These are phyloP conservation scores for Agonopterix heracliana DNA, from an alignment of 2,888 invertebrate species.

Conservation along the genomic window DNA sequence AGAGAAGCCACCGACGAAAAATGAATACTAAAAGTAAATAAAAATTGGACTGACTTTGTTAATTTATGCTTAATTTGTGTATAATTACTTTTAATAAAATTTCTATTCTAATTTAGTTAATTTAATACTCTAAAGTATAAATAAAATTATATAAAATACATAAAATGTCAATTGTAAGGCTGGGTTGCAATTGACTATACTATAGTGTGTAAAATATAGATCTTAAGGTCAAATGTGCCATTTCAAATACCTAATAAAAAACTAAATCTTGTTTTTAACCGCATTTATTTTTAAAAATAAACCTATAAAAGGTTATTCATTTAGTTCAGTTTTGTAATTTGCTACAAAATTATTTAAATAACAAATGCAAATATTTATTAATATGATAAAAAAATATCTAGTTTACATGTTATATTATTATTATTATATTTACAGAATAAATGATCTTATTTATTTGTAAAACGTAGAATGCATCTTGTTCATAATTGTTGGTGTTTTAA, in stretches of 20 bases:
- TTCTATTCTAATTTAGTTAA: slow-evolving; percentile 23
- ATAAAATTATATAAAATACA: slow-evolving; percentile 21
- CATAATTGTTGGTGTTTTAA: slow-evolving; percentile 33
- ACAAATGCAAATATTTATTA: no score
- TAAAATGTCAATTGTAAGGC: slow-evolving; percentile 62
- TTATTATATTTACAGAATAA: no score
- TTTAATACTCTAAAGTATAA: slow-evolving; percentile 41
- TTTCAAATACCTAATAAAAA: slow-evolving; percentile 17
- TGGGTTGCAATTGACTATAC: slow-evolving; percentile 62
- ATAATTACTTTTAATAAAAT: slow-evolving; percentile 15
- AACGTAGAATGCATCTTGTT: slow-evolving; percentile 24
- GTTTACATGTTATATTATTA: no score
- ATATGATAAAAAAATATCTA: no score
- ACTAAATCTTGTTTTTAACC: no score
- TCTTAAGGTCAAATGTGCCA: slow-evolving; percentile 54
- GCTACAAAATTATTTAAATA: no score
- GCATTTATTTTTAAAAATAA: no score
- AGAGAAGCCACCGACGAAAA: slow-evolving; percentile 50
- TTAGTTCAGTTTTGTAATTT: no score
- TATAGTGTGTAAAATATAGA: slow-evolving; percentile 43
- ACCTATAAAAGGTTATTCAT: no score
- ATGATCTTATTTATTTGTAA: background rate
- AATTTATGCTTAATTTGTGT: slow-evolving; percentile 14
- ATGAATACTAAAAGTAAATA: slow-evolving; percentile 23
- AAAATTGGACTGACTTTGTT: slow-evolving; percentile 45